These are phyloP conservation scores for Serripes groenlandicus DNA, from an alignment of 2,888 invertebrate species.

Conservation along the genomic window DNA sequence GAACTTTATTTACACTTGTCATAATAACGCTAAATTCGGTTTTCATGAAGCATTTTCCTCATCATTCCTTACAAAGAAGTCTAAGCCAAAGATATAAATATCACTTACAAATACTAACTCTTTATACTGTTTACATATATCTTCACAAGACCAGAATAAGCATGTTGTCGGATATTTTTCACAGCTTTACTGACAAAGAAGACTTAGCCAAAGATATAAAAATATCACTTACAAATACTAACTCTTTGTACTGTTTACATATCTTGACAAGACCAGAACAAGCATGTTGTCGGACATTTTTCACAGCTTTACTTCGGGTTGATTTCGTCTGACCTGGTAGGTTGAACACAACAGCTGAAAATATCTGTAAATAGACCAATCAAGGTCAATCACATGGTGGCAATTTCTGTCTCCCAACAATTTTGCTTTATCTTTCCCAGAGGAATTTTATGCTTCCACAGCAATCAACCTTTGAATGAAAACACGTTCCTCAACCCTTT, in stretches of 20 bases:
- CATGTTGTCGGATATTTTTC: slow-evolving; percentile 95
- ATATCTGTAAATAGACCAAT: slow-evolving; percentile 88
- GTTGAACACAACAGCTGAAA: slow-evolving; percentile 93
- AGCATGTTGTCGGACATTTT: slow-evolving; percentile 95
- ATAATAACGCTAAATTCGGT: no score
- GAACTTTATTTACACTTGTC: no score
- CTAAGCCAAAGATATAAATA: no score
- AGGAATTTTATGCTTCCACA: no score
- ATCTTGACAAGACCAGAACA: slow-evolving; percentile 96
- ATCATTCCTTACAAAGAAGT: no score
- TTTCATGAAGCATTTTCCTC: no score
- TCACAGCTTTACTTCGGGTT: slow-evolving; percentile 91
- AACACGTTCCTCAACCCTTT: no score
- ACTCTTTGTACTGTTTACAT: slow-evolving; percentile 94
- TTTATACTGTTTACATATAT: slow-evolving; percentile 95
- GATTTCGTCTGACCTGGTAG: slow-evolving; percentile 90
- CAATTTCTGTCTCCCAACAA: no score
- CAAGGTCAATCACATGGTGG: background rate
- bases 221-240: slow-evolving; percentile 90
- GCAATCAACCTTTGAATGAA: no score
- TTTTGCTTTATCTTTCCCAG: no score
- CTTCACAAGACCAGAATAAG: slow-evolving; percentile 95
- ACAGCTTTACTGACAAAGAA: slow-evolving; percentile 92
- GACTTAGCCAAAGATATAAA: no score
- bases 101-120: slow-evolving; percentile 90